Evolutionary conservation across 2,113 vertebrate species (phyloP).

Genomic region (Machaerirhynchus nigripectus): DNA sequence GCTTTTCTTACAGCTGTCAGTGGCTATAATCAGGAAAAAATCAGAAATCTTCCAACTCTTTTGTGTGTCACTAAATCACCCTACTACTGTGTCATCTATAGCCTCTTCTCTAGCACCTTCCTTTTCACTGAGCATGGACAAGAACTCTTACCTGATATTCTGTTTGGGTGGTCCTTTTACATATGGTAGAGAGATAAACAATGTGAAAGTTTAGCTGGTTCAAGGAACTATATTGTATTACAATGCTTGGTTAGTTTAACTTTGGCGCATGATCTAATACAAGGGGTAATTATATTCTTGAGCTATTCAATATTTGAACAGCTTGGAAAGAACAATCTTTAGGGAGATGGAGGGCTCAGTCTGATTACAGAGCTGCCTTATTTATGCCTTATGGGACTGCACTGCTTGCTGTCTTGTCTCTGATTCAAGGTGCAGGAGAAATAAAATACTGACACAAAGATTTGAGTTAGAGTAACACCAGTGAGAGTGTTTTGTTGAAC

Average conservation of each 20-base stretch:
- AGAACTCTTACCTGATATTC: background rate
- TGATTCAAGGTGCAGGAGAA: background rate
- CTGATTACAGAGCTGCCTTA: background rate
- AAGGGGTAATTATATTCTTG: slow-evolving; percentile 5
- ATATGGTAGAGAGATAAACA: slow-evolving; percentile 24
- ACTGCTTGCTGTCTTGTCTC: background rate
- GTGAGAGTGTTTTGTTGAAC: background rate
- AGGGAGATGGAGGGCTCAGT: background rate
- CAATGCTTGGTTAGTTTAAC: slow-evolving; percentile 25
- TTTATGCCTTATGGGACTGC: background rate
- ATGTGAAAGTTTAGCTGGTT: slow-evolving; percentile 6
- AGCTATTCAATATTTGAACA: slow-evolving; percentile 35
- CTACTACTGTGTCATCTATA: background rate
- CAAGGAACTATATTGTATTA: slow-evolving; percentile 6
- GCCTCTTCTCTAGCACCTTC: background rate
- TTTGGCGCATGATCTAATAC: background rate
- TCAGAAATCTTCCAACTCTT: background rate
- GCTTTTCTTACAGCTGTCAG: background rate
- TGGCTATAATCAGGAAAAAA: background rate
- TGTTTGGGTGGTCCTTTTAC: slow-evolving; percentile 34
- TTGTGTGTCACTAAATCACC: background rate
- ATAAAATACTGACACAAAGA: background rate
- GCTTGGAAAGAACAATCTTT: slow-evolving; percentile 2
- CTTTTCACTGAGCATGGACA: background rate
- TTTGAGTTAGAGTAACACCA: background rate